Evolutionary conservation across 30 jellyfish, hydroid and myxozoan genomes (phyloP).

Genomic region (Aurelia aurita complex sp. Pacific): DNA sequence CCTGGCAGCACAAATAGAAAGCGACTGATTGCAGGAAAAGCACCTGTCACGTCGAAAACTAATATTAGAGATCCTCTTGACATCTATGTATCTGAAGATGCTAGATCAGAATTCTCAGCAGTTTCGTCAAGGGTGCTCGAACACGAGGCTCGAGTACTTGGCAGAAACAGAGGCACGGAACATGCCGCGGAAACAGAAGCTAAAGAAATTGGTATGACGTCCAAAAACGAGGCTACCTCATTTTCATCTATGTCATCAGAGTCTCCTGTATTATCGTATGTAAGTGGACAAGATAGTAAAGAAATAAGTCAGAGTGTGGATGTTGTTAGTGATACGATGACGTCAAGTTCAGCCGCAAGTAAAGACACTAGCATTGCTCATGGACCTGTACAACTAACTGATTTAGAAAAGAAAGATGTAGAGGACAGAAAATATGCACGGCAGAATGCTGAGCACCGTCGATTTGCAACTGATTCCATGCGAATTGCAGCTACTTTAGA

Average conservation of each 20-base stretch:
- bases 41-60: slow-evolving; percentile 19
- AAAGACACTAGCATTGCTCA: too few relatives aligned
- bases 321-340: too few relatives aligned
- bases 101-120: slow-evolving; percentile 42
- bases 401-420: too few relatives aligned
- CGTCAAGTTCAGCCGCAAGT: too few relatives aligned
- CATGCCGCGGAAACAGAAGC: neutral
- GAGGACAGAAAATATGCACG: too few relatives aligned
- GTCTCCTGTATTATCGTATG: slow-evolving; percentile 38
- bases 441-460: too few relatives aligned
- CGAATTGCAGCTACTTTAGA: too few relatives aligned
- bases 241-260: slow-evolving; percentile 51
- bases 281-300: neutral
- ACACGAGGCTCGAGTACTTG: neutral
- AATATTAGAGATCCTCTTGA: slow-evolving; percentile 36
- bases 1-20: slow-evolving; percentile 92
- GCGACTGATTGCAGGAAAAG: slow-evolving; percentile 57
- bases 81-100: slow-evolving; percentile 80
- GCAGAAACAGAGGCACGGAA: neutral
- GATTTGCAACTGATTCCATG: too few relatives aligned
- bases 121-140: neutral
- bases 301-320: too few relatives aligned
- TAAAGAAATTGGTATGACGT: neutral
- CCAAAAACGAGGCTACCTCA: neutral
- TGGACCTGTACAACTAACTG: too few relatives aligned